Evolutionary conservation across 2,888 invertebrate genomes (phyloP).

Genomic region (Minunthozetes semirufus): DNA sequence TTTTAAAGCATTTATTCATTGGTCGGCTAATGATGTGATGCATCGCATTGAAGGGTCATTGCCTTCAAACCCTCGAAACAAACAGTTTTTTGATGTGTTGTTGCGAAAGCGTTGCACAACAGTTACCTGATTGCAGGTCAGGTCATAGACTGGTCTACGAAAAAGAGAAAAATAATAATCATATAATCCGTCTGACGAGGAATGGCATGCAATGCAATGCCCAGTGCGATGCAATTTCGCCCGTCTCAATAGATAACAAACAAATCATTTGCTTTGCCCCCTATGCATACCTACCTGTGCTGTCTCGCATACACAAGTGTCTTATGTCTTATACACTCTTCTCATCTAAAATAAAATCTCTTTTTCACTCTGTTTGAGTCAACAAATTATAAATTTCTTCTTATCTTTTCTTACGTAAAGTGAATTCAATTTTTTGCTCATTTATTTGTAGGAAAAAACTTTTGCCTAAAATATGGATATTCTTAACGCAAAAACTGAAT

Average conservation of each 20-base stretch:
- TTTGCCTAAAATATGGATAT: neutral
- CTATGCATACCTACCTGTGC: conserved; percentile 10
- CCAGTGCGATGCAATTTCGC: neutral
- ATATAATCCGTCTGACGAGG: conserved; percentile 27
- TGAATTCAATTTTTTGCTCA: neutral
- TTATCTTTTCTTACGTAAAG: neutral
- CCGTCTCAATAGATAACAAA: conserved; percentile 7
- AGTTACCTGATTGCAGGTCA: conserved; percentile 23
- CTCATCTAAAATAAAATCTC: too few species aligned
- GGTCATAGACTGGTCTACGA: conserved; percentile 29
- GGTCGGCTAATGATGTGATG: conserved; percentile 31
- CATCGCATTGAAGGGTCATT: conserved; percentile 23
- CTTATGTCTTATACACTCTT: neutral
- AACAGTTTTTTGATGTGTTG: neutral
- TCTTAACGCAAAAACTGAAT: too few species aligned
- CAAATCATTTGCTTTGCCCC: conserved; percentile 18
- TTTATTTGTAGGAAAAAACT: neutral
- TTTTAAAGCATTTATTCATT: conserved; percentile 16
- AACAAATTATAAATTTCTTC: conserved; percentile 15
- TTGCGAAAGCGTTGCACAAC: conserved; percentile 25
- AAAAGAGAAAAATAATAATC: conserved; percentile 20
- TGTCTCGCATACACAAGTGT: neutral
- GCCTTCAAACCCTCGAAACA: neutral
- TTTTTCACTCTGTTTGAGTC: neutral
- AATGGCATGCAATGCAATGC: conserved; percentile 24